A percentile compares a stretch with the other conserved stretches of the same genome.
Conservation (phyloP, 2,113 vertebrate genomes). For the Coracopsis vasa region DNA sequence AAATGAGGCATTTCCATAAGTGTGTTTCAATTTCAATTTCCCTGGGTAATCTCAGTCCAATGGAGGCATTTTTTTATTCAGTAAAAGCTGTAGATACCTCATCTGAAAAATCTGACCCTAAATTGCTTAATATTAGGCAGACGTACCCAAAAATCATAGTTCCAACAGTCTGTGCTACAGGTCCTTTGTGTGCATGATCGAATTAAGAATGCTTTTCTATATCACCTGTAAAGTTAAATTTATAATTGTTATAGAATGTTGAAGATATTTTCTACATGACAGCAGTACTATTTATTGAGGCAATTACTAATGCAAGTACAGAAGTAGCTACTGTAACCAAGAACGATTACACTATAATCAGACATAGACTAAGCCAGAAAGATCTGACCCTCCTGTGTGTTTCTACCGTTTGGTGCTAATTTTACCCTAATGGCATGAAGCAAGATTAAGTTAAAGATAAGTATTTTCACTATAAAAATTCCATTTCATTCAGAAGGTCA, state of each 20-base stretch:
- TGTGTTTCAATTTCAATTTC: background rate
- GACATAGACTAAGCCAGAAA: background rate
- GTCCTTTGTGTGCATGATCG: background rate
- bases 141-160: rapidly evolving
- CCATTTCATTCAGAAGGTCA: background rate
- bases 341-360: background rate
- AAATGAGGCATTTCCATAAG: background rate
- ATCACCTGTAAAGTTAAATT: background rate
- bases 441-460: background rate
- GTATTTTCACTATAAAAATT: background rate
- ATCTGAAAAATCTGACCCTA: background rate
- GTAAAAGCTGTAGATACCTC: background rate
- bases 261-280: background rate
- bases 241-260: background rate
- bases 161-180: background rate
- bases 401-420: background rate
- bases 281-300: background rate
- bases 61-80: background rate
- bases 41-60: background rate
- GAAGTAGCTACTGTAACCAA: background rate
- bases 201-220: background rate
- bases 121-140: background rate
- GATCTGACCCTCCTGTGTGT: background rate
- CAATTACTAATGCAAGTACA: background rate
- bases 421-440: background rate